Evolutionary conservation across 2,888 invertebrate species (phyloP), one percentile per base, ranked within the genome.

Genomic region (Spodoptera exigua): DNA sequence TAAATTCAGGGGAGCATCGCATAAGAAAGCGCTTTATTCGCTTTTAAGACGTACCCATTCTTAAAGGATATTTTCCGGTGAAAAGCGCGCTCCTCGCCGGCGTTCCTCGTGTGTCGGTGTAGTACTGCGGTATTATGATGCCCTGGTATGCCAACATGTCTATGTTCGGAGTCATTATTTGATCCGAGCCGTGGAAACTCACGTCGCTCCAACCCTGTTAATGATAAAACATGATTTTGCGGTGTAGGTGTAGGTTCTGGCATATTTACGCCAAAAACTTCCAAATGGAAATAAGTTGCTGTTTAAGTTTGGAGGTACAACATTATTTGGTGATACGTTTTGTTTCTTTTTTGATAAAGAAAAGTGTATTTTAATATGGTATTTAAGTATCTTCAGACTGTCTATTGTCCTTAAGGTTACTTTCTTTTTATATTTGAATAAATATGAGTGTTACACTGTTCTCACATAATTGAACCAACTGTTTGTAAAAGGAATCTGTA

Each of bases 131-230:
- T 40, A 98, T 89, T 62, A 98, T 96, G 34, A 97, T 94, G 2
- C 98, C 98, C 81, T 96, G 96, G 87, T 96, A 97, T 0, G 96
- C 98, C 58, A 98, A 84, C 10, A 96, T 96, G 89, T 98, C 98
- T 57, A 98, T 97, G 86, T 98, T 98, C 0, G 98, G 98, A 0
- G 98, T 98, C 58, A 97, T 95, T 79, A 98, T 97, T 89, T 98
- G 96, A 78, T 96, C 94, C 0, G 96, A 96, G 0, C 98, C 98
- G 79, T 97, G 98, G 82, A 97, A 97, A 76, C 97, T 96, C 10
- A 98, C 96, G 86, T 98, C 98, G 81, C 97, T 96, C 96, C 97
- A 98, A 9, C 98, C 98, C 98, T 98, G 87, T 34, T 87, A 87
- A 66, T 69, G 83, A n/a, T 45, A 9, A 14, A 44, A 12, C 18